Conservation (phyloP, 2,888 invertebrate species). For the Tridacna crocea region DNA sequence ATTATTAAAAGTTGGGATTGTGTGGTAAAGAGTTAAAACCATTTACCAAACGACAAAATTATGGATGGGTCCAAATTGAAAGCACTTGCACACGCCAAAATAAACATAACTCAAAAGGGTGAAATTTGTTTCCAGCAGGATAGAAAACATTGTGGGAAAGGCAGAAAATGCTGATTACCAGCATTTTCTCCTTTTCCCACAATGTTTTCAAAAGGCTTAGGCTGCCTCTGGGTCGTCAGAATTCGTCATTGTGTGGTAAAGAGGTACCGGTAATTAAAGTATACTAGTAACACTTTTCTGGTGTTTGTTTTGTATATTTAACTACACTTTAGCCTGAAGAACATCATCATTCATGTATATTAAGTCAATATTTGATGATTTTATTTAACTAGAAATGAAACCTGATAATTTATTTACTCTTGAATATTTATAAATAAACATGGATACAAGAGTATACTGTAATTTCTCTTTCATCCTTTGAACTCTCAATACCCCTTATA, state of each 20-base stretch:
- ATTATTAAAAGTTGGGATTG: too few species aligned
- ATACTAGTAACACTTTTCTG: neutral
- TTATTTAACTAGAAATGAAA: slow-evolving; percentile 33
- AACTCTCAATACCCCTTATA: too few species aligned
- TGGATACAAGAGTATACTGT: neutral
- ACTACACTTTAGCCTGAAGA: slow-evolving; percentile 2
- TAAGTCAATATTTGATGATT: neutral
- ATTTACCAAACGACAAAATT: too few species aligned
- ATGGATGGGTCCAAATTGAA: too few species aligned
- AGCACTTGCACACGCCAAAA: too few species aligned
- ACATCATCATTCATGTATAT: slow-evolving; percentile 3
- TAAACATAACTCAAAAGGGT: too few species aligned
- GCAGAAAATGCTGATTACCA: neutral
- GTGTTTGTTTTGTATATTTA: slow-evolving; percentile 1
- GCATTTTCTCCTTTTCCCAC: neutral
- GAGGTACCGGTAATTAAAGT: too few species aligned
- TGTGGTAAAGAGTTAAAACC: too few species aligned
- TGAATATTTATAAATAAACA: slow-evolving; percentile 40
- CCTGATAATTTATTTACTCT: slow-evolving; percentile 33
- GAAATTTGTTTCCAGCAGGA: too few species aligned
- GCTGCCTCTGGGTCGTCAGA: neutral
- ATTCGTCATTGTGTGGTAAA: neutral
- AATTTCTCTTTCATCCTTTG: neutral
- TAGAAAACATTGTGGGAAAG: neutral
- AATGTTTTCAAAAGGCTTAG: neutral